Evolutionary conservation across 2,888 invertebrate genomes (phyloP), one percentile per base, ranked within the genome.

Genomic region (Trilocha varians): DNA sequence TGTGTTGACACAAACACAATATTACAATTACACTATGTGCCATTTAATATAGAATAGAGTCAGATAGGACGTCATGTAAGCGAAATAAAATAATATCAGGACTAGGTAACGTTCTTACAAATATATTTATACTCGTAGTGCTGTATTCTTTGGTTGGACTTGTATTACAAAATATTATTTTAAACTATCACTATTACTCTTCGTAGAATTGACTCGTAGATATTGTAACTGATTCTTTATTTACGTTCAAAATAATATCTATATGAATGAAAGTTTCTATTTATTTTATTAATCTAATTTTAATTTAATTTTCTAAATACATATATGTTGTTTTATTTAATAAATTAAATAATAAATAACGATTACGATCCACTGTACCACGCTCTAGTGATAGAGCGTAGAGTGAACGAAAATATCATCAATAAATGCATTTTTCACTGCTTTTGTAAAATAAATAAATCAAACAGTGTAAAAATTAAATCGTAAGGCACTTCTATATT

Each of bases 401-500:
- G 45, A 55, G 68, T 65, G 68, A 65, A 68, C 33, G 16, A 1
- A 13, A 15, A 38, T 34, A 16, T 58, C 60, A 46, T 50, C 66
- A 65, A 71, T 83, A 84, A 84, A 83, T 82, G 82, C 83, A 79
- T 68, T 71, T 69, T 72, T 71, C 73, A 78, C 73, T 72, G 74
- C 71, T 70, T 65, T 58, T 48, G 49, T 55, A 55, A 64, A 59
- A 63, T 60, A 60, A 68, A 61, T 57, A 53, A 66, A 71, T 62
- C 50, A 61, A 65, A 62, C 57, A 65, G 67, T 77, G 71, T 64
- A 76, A 76, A 83, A 83, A 83, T 70, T 74, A 79, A 79, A 78
- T 76, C 62, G 78, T 85, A 85, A 85, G 85, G 85, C 85, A 85
- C 85, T 84, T 84, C 79, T 83, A 80, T 82, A 73, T 82, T 71